These are phyloP conservation scores for Cantharis rustica DNA, from an alignment of 2,888 invertebrate species.

Conservation along the genomic window DNA sequence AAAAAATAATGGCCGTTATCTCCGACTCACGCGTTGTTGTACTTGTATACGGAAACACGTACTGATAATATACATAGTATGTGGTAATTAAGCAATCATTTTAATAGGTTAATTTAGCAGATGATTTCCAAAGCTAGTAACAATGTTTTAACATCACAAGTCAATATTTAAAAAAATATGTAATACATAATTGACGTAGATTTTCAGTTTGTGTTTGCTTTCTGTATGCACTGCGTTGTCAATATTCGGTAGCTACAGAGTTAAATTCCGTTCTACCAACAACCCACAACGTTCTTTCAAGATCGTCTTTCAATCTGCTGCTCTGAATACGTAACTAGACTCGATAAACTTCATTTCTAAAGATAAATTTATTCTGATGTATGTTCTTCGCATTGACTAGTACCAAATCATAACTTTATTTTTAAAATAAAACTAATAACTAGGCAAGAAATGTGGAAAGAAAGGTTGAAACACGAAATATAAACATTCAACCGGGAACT, in stretches of 20 bases:
- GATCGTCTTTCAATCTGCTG: conserved; percentile 48
- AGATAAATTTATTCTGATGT: conserved; percentile 42
- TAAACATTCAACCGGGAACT: conserved; percentile 26
- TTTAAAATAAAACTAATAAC: conserved; percentile 30
- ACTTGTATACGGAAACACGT: neutral
- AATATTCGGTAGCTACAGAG: conserved; percentile 32
- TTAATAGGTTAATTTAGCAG: neutral
- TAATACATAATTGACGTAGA: conserved; percentile 25
- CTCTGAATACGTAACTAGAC: conserved; percentile 46
- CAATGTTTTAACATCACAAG: conserved; percentile 8
- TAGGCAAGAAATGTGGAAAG: conserved; percentile 11
- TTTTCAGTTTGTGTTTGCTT: conserved; percentile 26
- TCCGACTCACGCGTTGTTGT: neutral
- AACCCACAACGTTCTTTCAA: conserved; percentile 40
- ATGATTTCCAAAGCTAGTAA: neutral
- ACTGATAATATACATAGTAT: neutral
- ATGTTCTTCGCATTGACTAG: conserved; percentile 30
- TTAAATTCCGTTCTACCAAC: conserved; percentile 34
- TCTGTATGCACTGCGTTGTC: conserved; percentile 29
- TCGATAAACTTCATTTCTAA: conserved; percentile 42
- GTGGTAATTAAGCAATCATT: neutral
- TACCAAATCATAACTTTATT: conserved; percentile 33
- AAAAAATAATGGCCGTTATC: neutral
- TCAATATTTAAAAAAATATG: conserved; percentile 11
- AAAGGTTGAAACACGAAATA: conserved; percentile 25